Evolutionary conservation across 2,888 invertebrate genomes (phyloP).

Genomic region (Fabriciana adippe): DNA sequence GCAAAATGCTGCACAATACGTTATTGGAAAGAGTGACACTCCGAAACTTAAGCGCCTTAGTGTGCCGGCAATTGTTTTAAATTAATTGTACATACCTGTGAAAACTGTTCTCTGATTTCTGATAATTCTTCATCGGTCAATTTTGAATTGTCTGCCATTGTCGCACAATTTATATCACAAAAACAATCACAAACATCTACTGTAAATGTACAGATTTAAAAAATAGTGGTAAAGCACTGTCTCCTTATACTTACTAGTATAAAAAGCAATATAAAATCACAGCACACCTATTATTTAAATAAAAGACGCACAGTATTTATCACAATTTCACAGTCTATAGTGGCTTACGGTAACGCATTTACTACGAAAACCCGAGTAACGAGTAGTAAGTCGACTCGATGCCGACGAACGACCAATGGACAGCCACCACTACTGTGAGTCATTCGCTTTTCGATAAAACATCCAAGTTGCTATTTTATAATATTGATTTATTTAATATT

Average conservation of each 20-base stretch:
- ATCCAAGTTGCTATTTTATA: slow-evolving; percentile 27
- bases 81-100: slow-evolving; percentile 78
- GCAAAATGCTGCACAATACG: slow-evolving; percentile 30
- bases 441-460: slow-evolving; percentile 23
- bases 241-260: slow-evolving; percentile 48
- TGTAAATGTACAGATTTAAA: slow-evolving; percentile 44
- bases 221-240: slow-evolving; percentile 48
- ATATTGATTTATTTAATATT: background rate
- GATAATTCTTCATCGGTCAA: slow-evolving; percentile 86
- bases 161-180: slow-evolving; percentile 66
- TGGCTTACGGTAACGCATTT: slow-evolving; percentile 38
- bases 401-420: slow-evolving; percentile 33
- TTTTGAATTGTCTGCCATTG: slow-evolving; percentile 80
- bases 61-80: slow-evolving; percentile 20
- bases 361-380: slow-evolving; percentile 32
- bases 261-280: slow-evolving; percentile 50
- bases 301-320: slow-evolving; percentile 41
- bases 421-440: slow-evolving; percentile 22
- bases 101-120: slow-evolving; percentile 90
- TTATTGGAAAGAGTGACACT: slow-evolving; percentile 1
- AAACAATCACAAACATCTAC: slow-evolving; percentile 70
- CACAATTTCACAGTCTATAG: slow-evolving; percentile 41
- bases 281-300: slow-evolving; percentile 46
- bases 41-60: slow-evolving; percentile 21
- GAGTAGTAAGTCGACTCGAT: slow-evolving; percentile 37